phyloP scores from a whole-genome alignment of 2,797 vertebrate species.

The Benthosema pterotum region DNA sequence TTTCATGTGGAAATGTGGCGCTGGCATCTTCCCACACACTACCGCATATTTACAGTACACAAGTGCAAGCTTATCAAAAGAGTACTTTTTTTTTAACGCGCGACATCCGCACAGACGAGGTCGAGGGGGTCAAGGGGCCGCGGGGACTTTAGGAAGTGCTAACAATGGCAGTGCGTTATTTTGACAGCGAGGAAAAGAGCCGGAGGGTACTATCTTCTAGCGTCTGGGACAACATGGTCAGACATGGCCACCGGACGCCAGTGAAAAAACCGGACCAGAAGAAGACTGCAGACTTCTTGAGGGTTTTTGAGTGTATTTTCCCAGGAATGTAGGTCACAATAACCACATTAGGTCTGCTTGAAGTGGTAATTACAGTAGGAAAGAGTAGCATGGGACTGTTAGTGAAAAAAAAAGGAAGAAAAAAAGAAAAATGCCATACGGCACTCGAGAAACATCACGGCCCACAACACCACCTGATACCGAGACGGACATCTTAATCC shows the following conservation, averaged over 20 bases:
- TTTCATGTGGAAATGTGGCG: constrained; percentile 68
- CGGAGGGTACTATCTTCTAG: constrained; percentile 33
- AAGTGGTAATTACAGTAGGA: constrained; percentile 67
- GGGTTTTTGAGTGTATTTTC: constrained; percentile 54
- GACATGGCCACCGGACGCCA: constrained; percentile 47
- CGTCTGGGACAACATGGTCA: constrained; percentile 43
- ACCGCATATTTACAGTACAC: constrained; percentile 71
- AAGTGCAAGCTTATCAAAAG: constrained; percentile 67
- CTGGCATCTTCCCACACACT: constrained; percentile 71
- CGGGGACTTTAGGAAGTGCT: constrained; percentile 65
- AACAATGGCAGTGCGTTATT: constrained; percentile 70
- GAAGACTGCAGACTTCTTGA: too few relatives aligned
- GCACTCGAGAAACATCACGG: constrained; percentile 61
- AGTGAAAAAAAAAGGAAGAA: too few relatives aligned
- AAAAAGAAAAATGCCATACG: constrained; percentile 48
- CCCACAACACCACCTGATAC: constrained; percentile 71
- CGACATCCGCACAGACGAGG: constrained; percentile 40
- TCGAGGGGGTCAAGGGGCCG: constrained; percentile 57
- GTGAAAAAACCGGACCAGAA: constrained; percentile 48
- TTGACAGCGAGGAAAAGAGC: constrained; percentile 47
- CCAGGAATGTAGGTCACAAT: constrained; percentile 78
- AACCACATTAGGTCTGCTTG: constrained; percentile 74
- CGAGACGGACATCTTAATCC: constrained; percentile 43
- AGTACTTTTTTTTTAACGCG: constrained; percentile 33
- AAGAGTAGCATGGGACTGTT: constrained; percentile 43